A percentile compares a stretch with the other conserved stretches of the same genome.
These are phyloP conservation scores for Paguma larvata DNA, from an alignment of 2,797 vertebrate genomes.

Conservation along the genomic window DNA sequence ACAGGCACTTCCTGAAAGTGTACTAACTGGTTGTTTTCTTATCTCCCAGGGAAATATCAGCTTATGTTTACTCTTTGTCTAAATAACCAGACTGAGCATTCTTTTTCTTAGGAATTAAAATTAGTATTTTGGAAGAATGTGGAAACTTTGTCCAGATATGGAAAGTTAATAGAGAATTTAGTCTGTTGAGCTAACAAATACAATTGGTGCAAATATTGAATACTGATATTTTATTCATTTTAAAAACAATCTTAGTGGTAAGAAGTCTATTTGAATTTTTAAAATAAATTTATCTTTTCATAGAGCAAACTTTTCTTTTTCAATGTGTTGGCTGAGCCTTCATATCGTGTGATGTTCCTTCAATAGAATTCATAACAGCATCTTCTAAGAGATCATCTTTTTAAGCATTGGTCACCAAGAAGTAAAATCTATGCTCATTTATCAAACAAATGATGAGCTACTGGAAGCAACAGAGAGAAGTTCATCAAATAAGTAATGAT, in stretches of 20 bases:
- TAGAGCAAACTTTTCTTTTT: constrained; percentile 5
- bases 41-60: constrained; percentile 55
- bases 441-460: constrained; percentile 29
- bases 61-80: constrained; percentile 63
- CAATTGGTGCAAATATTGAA: constrained; percentile 24
- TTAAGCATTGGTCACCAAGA: neutral
- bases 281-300: constrained; percentile 52
- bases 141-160: constrained; percentile 68
- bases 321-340: neutral
- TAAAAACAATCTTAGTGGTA: neutral
- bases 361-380: neutral
- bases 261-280: constrained; percentile 37
- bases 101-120: constrained; percentile 62
- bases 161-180: constrained; percentile 80
- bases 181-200: constrained; percentile 64
- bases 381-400: constrained; percentile 50
- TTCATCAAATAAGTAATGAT: constrained; percentile 48
- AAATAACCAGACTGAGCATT: neutral
- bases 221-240: neutral
- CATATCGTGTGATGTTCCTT: neutral
- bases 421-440: neutral
- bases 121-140: constrained; percentile 65
- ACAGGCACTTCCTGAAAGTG: neutral
- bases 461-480: neutral
- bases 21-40: constrained; percentile 45